A percentile compares a stretch with the other conserved stretches of the same genome.
Conservation (phyloP, 1,140 invertebrate genomes). For the Drosophila pseudoananassae region DNA sequence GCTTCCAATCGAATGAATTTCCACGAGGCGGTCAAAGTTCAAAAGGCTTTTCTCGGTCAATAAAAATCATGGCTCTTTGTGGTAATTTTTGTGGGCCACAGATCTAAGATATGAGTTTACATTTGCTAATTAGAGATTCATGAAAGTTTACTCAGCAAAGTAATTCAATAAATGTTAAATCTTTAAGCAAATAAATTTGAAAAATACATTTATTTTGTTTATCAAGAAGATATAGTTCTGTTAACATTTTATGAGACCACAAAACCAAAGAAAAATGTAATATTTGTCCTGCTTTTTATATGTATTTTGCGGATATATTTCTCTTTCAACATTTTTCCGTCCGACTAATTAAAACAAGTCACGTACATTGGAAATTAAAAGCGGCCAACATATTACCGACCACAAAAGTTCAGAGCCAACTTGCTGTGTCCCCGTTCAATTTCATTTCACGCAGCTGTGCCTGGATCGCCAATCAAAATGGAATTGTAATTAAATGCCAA, state of each 20-base stretch:
- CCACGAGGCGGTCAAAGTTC: conserved; percentile 33
- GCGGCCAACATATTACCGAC: conserved; percentile 43
- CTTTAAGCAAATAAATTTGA: background rate
- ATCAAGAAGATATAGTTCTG: background rate
- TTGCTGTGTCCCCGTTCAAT: conserved; percentile 1
- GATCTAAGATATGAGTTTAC: background rate
- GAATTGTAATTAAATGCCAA: conserved; percentile 49
- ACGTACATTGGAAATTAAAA: conserved; percentile 59
- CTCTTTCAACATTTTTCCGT: conserved; percentile 3
- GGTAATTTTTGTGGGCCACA: background rate
- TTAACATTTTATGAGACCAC: conserved; percentile 19
- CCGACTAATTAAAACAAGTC: conserved; percentile 56
- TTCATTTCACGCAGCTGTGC: conserved; percentile 57
- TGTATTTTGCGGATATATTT: background rate
- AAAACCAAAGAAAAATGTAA: background rate
- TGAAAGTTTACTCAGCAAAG: background rate
- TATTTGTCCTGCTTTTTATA: background rate
- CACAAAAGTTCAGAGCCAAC: conserved; percentile 31
- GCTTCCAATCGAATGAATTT: conserved; percentile 43
- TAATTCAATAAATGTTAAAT: background rate
- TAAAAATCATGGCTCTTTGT: conserved; percentile 22
- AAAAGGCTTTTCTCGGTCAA: conserved; percentile 24
- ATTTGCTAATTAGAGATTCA: background rate
- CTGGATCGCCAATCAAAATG: conserved; percentile 46
- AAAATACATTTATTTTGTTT: no score